Evolutionary conservation across 1,140 invertebrate genomes (phyloP), one percentile per base, ranked within the genome.

Genomic region (Stegodyphus mimosarum): DNA sequence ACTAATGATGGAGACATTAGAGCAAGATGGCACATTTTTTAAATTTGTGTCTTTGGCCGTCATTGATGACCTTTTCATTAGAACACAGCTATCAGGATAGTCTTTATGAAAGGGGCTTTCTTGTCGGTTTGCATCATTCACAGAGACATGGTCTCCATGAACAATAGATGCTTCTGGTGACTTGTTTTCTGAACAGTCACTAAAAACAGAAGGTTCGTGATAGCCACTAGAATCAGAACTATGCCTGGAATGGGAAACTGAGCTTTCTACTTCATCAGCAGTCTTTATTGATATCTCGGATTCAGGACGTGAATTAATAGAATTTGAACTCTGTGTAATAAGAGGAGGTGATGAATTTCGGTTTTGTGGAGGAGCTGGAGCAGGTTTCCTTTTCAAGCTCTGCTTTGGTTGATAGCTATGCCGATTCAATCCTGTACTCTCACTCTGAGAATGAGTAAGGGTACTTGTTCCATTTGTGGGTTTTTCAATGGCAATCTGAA

Each of bases 171-270:
- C 81, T 81, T 88, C 89, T 50, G 89, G 89, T n/a, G 89, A 88
- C 55, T 89, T 90, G 80, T 83, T 87, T 63, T 88, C 88, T 48
- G 90, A 89, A 78, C 88, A 92, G 87, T 94, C 93, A 87, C 94
- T 94, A 72, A 94, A 90, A 9, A 94, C 91, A 6, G 94, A 94
- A 9, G 94, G 92, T 88, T 95, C 94, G 89, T 95, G 94, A 89
- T 95, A 95, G 2, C 94, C 94, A 77, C 93, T 94, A 87, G 94
- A 95, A 89, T 95, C 94, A 87, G 94, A 94, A 89, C 94, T 94
- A 88, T 94, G 94, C 77, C 94, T 91, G 7, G 94, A 95, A 91
- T 95, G 94, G 88, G 92, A 92, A 64, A 93, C 92, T 10, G 85
- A 75, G 52, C 66, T 86, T 18, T 72, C 76, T 18, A 72, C 84